Conservation (phyloP, 2,797 vertebrate species). For the Malacoctenus gilli region DNA sequence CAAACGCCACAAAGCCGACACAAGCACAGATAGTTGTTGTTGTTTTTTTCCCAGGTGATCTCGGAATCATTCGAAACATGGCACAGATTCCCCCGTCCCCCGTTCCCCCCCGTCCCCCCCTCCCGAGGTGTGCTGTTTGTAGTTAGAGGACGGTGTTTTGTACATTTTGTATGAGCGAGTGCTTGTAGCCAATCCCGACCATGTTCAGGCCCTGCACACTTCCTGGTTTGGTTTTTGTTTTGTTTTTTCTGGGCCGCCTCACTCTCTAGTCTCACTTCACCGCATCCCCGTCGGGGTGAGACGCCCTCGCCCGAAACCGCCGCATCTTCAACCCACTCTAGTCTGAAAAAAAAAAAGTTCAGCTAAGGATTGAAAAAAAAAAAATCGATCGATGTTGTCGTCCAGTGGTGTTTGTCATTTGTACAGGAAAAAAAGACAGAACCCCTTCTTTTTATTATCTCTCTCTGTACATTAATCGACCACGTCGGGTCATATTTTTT, state of each 20-base stretch:
- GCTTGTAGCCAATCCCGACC: slow-evolving; percentile 91
- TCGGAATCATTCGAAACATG: slow-evolving; percentile 64
- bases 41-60: slow-evolving; percentile 25
- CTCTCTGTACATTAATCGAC: slow-evolving; percentile 83
- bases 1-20: slow-evolving; percentile 62
- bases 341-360: slow-evolving; percentile 61
- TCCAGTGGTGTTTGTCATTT: slow-evolving; percentile 98
- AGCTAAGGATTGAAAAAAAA: slow-evolving; percentile 68
- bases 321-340: slow-evolving; percentile 45
- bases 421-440: slow-evolving; percentile 85
- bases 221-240: too few species aligned
- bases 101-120: slow-evolving; percentile 41
- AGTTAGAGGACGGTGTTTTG: slow-evolving; percentile 98
- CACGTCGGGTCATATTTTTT: slow-evolving; percentile 81
- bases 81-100: slow-evolving; percentile 44
- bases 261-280: slow-evolving; percentile 76
- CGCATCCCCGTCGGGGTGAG: slow-evolving; percentile 73
- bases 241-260: slow-evolving; percentile 85
- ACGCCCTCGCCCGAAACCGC: slow-evolving; percentile 49
- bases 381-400: slow-evolving; percentile 85
- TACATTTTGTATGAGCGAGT: slow-evolving; percentile 99
- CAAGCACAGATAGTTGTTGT: slow-evolving; percentile 64
- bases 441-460: slow-evolving; percentile 83
- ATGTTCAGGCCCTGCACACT: slow-evolving; percentile 88
- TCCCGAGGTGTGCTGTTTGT: slow-evolving; percentile 83